These are phyloP conservation scores for Sceliomorpha sp. DNA, from an alignment of 2,888 invertebrate genomes.

Conservation along the genomic window DNA sequence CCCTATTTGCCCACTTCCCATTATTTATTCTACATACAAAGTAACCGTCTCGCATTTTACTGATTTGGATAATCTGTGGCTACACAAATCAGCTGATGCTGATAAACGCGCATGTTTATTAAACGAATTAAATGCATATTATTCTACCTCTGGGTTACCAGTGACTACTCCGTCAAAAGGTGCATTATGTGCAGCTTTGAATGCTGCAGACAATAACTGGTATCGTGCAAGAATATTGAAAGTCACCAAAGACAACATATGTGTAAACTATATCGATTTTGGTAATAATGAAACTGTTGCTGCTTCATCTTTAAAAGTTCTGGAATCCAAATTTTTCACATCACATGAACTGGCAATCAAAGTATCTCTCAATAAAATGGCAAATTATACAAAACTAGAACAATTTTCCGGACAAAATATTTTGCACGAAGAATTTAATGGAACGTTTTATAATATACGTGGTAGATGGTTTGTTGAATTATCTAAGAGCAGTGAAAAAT, in stretches of 20 bases:
- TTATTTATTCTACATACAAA: slow-evolving; percentile 83
- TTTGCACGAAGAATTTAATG: slow-evolving; percentile 82
- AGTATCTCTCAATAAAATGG: slow-evolving; percentile 68
- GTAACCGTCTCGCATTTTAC: slow-evolving; percentile 84
- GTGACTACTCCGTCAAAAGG: slow-evolving; percentile 81
- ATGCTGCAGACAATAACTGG: slow-evolving; percentile 85
- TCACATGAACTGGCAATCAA: slow-evolving; percentile 72
- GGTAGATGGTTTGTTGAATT: slow-evolving; percentile 83
- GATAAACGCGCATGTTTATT: slow-evolving; percentile 81
- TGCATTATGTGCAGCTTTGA: slow-evolving; percentile 84
- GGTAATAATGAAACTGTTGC: slow-evolving; percentile 85
- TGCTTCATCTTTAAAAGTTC: slow-evolving; percentile 77
- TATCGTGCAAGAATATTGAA: slow-evolving; percentile 84
- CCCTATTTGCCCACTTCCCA: slow-evolving; percentile 84
- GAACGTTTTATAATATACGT: slow-evolving; percentile 82
- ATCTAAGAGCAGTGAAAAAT: slow-evolving; percentile 81
- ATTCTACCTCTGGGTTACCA: slow-evolving; percentile 81
- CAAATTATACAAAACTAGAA: slow-evolving; percentile 40
- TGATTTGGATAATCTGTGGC: slow-evolving; percentile 83
- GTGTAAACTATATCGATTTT: slow-evolving; percentile 85
- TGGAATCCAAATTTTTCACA: slow-evolving; percentile 70
- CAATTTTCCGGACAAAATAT: slow-evolving; percentile 29
- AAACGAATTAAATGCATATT: slow-evolving; percentile 83
- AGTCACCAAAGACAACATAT: slow-evolving; percentile 79
- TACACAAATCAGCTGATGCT: slow-evolving; percentile 83